Evolutionary conservation across 2,888 invertebrate genomes (phyloP).

Genomic region (Drosophila meridionalis): DNA sequence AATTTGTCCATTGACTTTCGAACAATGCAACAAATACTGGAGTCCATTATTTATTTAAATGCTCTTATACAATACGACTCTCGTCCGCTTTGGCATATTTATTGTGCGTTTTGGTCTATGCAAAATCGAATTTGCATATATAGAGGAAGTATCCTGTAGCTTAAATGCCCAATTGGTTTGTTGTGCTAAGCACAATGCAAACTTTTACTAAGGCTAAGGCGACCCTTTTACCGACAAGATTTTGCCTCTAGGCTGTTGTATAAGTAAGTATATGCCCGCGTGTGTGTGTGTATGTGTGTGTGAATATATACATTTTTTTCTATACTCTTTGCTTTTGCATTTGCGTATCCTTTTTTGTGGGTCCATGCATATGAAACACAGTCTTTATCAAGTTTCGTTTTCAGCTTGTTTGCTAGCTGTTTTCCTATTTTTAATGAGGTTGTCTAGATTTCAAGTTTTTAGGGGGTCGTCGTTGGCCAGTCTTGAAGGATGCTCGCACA

Average conservation of each 20-base stretch:
- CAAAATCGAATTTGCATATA: slow-evolving; percentile 68
- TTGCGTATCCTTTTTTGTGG: slow-evolving; percentile 45
- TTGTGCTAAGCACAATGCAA: slow-evolving; percentile 62
- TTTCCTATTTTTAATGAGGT: slow-evolving; percentile 65
- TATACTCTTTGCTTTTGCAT: slow-evolving; percentile 33
- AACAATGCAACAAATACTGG: slow-evolving; percentile 49
- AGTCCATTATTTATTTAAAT: slow-evolving; percentile 63
- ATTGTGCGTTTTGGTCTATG: slow-evolving; percentile 49
- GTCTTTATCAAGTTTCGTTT: slow-evolving; percentile 59
- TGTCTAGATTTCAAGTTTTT: slow-evolving; percentile 56
- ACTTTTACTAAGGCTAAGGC: slow-evolving; percentile 35
- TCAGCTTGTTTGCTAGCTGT: slow-evolving; percentile 53
- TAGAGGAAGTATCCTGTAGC: slow-evolving; percentile 41
- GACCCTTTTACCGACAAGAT: slow-evolving; percentile 54
- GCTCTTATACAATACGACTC: slow-evolving; percentile 38
- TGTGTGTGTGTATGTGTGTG: neutral
- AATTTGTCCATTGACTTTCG: slow-evolving; percentile 47
- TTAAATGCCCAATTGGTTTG: slow-evolving; percentile 63
- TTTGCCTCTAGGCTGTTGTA: slow-evolving; percentile 45
- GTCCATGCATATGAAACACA: slow-evolving; percentile 19
- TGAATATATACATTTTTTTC: neutral
- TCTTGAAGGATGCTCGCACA: slow-evolving; percentile 28
- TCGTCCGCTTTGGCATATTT: slow-evolving; percentile 36
- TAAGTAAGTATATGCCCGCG: slow-evolving; percentile 9
- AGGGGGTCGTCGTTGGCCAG: neutral